These are phyloP conservation scores for Pristionchus entomophagus DNA, from an alignment of 2,888 invertebrate species.

Conservation along the genomic window DNA sequence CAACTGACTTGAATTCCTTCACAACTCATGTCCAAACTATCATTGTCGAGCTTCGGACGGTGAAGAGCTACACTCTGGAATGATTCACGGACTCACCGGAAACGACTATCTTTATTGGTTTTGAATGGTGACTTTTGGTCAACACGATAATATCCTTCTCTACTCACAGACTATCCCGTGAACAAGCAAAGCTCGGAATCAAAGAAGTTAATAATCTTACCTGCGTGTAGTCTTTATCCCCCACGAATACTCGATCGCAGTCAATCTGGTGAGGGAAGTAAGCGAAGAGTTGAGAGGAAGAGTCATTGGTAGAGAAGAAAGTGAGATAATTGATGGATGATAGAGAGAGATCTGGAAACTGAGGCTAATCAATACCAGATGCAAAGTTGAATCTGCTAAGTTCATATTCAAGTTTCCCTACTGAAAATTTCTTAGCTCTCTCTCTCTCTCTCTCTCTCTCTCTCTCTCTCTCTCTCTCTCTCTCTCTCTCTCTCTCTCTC, in stretches of 20 bases:
- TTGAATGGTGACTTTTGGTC: no score
- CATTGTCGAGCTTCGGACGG: conserved; percentile 27
- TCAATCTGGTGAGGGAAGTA: conserved; percentile 11
- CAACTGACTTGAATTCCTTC: conserved; percentile 7
- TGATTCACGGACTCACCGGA: not conserved
- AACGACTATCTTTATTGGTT: not conserved
- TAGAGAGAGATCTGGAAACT: not conserved
- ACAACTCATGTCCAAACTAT: conserved; percentile 8
- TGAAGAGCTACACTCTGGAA: conserved; percentile 22
- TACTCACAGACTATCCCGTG: no score
- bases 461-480: no score
- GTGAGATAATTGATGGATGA: not conserved
- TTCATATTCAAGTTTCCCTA: no score
- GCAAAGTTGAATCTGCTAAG: no score
- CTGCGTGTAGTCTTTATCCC: not conserved
- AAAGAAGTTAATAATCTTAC: not conserved
- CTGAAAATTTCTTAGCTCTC: no score
- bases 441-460: no score
- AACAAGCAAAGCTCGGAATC: no score
- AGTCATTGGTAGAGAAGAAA: not conserved
- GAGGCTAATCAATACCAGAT: no score
- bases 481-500: no score
- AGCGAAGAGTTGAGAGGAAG: conserved; percentile 2
- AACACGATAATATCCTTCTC: no score
- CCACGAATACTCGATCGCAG: conserved; percentile 9